Percentiles rank a stretch among this genome's conserved stretches.
Conservation (phyloP, 2,888 invertebrate species). For the Lycaena phlaeas region DNA sequence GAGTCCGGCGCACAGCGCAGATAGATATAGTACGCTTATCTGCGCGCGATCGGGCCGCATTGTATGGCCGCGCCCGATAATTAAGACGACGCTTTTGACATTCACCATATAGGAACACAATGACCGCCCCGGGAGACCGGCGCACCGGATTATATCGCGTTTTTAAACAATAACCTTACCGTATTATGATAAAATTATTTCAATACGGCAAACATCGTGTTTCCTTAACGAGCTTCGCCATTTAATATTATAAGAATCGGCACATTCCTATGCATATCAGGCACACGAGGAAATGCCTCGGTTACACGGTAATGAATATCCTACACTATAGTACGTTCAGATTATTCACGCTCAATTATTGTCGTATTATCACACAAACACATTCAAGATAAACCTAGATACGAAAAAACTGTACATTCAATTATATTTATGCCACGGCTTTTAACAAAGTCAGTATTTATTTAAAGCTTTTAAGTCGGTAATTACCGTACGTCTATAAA, state of each 20-base stretch:
- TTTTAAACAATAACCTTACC: slow-evolving; percentile 65
- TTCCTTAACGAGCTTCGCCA: slow-evolving; percentile 58
- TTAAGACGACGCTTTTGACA: slow-evolving; percentile 73
- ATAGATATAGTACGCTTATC: slow-evolving; percentile 63
- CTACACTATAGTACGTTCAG: not conserved
- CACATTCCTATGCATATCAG: slow-evolving; percentile 32
- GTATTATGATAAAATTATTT: slow-evolving; percentile 69
- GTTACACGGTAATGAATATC: not conserved
- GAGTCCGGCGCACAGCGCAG: slow-evolving; percentile 46
- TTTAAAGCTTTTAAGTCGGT: slow-evolving; percentile 15
- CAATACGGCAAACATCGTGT: slow-evolving; percentile 61
- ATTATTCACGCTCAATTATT: too few species aligned
- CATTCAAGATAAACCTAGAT: not conserved
- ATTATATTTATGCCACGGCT: slow-evolving; percentile 6
- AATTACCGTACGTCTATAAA: slow-evolving; percentile 18
- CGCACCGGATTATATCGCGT: slow-evolving; percentile 60
- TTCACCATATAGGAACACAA: slow-evolving; percentile 73
- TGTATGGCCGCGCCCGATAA: slow-evolving; percentile 69
- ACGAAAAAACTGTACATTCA: slow-evolving; percentile 7
- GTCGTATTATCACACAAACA: not conserved
- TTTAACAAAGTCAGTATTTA: slow-evolving; percentile 9
- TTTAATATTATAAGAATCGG: slow-evolving; percentile 29
- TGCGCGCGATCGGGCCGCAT: slow-evolving; percentile 68
- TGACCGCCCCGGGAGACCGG: slow-evolving; percentile 64
- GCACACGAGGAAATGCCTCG: slow-evolving; percentile 2